These are phyloP conservation scores for Ceratina calcarata DNA, from an alignment of 1,140 invertebrate genomes.

Conservation along the genomic window DNA sequence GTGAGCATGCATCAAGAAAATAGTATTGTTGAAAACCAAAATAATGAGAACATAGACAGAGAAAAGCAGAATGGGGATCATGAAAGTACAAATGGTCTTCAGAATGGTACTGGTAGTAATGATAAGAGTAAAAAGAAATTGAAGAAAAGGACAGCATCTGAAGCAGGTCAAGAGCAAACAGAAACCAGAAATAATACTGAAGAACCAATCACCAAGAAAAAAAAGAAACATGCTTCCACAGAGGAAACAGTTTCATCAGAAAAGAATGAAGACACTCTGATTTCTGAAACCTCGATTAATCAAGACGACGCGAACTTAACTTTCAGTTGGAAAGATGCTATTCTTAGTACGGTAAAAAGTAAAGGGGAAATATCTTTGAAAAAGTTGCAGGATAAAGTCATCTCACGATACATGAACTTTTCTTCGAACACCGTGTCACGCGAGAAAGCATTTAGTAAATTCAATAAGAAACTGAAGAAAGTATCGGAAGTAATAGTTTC, in stretches of 20 bases:
- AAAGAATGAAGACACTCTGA: constrained; percentile 35
- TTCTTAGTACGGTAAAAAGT: constrained; percentile 71
- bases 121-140: constrained; percentile 53
- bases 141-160: constrained; percentile 51
- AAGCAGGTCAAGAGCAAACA: constrained; percentile 29
- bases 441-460: constrained; percentile 73
- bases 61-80: constrained; percentile 60
- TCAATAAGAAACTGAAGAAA: constrained; percentile 78
- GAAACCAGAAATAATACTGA: constrained; percentile 35
- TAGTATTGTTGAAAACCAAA: constrained; percentile 70
- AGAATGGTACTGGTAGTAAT: constrained; percentile 17
- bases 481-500: constrained; percentile 62
- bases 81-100: constrained; percentile 41
- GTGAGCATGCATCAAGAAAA: constrained; percentile 54
- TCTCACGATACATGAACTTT: constrained; percentile 69
- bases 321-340: constrained; percentile 74
- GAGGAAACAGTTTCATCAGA: constrained; percentile 25
- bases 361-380: constrained; percentile 76
- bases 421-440: constrained; percentile 58
- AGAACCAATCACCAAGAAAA: constrained; percentile 31
- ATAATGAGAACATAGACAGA: constrained; percentile 74
- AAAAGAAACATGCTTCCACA: constrained; percentile 13
- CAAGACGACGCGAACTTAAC: background rate
- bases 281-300: background rate
- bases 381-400: constrained; percentile 77